Percentiles rank a stretch among this genome's conserved stretches.
Evolutionary conservation across 2,888 invertebrate species (phyloP).

Genomic region (Anarsia innoxiella): DNA sequence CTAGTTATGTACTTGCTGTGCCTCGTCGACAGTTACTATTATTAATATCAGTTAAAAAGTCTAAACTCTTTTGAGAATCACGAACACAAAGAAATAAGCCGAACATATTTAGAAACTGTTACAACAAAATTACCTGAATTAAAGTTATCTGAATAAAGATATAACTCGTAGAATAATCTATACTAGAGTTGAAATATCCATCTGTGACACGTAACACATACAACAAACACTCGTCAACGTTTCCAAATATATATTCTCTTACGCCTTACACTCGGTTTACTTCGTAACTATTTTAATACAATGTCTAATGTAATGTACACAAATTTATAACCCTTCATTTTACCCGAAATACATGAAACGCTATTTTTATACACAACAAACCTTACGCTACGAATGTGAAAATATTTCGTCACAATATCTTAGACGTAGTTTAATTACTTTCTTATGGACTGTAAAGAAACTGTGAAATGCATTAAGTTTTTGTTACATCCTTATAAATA

Average conservation of each 20-base stretch:
- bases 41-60: no score
- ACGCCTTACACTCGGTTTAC: slow-evolving; percentile 57
- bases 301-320: slow-evolving; percentile 69
- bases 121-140: slow-evolving; percentile 35
- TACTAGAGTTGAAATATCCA: slow-evolving; percentile 56
- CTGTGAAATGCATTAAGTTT: slow-evolving; percentile 73
- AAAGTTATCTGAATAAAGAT: slow-evolving; percentile 43
- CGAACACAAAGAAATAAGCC: slow-evolving; percentile 17
- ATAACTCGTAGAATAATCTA: slow-evolving; percentile 48
- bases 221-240: slow-evolving; percentile 68
- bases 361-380: slow-evolving; percentile 71
- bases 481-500: slow-evolving; percentile 70
- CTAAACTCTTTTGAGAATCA: neutral
- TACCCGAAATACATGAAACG: slow-evolving; percentile 63
- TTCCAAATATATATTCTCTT: slow-evolving; percentile 73
- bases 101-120: slow-evolving; percentile 21
- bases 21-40: slow-evolving; percentile 2
- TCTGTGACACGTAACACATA: slow-evolving; percentile 62
- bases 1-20: slow-evolving; percentile 2
- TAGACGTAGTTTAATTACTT: slow-evolving; percentile 57
- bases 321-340: slow-evolving; percentile 59
- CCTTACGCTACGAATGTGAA: slow-evolving; percentile 70
- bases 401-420: slow-evolving; percentile 70
- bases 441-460: slow-evolving; percentile 72
- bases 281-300: slow-evolving; percentile 65